Evolutionary conservation across 2,888 invertebrate genomes (phyloP).

Genomic region (Cyaniris semiargus): DNA sequence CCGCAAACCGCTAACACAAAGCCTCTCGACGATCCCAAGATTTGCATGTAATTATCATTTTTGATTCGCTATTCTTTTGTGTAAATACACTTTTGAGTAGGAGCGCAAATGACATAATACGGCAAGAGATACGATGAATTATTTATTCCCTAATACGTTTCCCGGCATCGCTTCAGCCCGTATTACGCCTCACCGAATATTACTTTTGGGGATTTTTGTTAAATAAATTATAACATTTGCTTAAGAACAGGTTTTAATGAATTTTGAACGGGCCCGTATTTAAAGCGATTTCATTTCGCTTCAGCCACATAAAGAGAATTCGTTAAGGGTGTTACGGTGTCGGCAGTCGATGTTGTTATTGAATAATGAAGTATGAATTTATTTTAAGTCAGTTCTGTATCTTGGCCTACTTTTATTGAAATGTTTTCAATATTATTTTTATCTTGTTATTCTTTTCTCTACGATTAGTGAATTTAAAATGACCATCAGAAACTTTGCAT

Average conservation of each 20-base stretch:
- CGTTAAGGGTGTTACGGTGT: conserved; percentile 51
- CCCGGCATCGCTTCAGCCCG: conserved; percentile 59
- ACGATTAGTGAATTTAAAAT: neutral
- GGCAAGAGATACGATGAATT: conserved; percentile 76
- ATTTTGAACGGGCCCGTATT: conserved; percentile 60
- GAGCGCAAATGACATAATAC: conserved; percentile 79
- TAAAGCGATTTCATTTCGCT: conserved; percentile 53
- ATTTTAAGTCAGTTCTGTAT: neutral
- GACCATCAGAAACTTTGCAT: neutral
- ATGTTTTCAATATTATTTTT: neutral
- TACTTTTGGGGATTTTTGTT: conserved; percentile 77
- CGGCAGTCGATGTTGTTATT: conserved; percentile 48
- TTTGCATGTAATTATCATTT: conserved; percentile 81
- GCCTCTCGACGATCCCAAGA: conserved; percentile 66
- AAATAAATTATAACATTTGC: conserved; percentile 77
- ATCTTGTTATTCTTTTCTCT: neutral
- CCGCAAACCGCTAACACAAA: conserved; percentile 43
- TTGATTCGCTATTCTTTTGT: conserved; percentile 81
- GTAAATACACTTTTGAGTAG: conserved; percentile 75
- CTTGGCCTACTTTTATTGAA: neutral
- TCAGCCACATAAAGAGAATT: conserved; percentile 64
- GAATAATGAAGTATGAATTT: conserved; percentile 23
- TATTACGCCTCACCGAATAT: conserved; percentile 75
- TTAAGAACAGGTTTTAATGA: conserved; percentile 76
- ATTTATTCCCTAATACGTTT: conserved; percentile 74